These are phyloP conservation scores for Lepilemur septentrionalis DNA, from an alignment of 2,797 vertebrate species.

Conservation along the genomic window DNA sequence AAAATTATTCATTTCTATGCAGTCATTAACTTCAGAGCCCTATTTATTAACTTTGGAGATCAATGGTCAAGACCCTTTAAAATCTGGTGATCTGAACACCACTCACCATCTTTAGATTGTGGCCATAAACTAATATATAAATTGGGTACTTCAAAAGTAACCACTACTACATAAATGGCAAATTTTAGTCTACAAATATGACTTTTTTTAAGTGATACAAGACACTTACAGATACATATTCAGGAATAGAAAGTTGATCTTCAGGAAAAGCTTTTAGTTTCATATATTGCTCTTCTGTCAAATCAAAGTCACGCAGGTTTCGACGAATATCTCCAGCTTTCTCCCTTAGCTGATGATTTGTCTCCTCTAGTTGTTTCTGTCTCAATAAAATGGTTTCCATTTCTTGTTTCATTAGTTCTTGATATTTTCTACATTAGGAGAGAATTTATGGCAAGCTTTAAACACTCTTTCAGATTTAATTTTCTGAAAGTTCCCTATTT, in stretches of 20 bases:
- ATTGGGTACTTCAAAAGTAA: constrained; percentile 10
- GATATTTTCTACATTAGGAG: constrained; percentile 90
- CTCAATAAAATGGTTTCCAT: constrained; percentile 94
- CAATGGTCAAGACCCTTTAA: not conserved
- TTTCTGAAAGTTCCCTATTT: constrained; percentile 17
- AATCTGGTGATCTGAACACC: not conserved
- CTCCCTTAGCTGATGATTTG: constrained; percentile 92
- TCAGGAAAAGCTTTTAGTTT: constrained; percentile 91
- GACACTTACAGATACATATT: constrained; percentile 94
- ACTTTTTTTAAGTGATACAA: not conserved
- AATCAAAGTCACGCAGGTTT: constrained; percentile 92
- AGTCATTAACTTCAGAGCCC: not conserved
- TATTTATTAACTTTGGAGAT: not conserved
- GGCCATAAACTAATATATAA: not conserved
- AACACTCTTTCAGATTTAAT: constrained; percentile 21
- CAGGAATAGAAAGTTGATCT: constrained; percentile 94
- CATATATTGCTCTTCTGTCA: constrained; percentile 90
- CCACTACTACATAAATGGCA: not conserved
- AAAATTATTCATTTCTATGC: not conserved
- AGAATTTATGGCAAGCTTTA: constrained; percentile 42
- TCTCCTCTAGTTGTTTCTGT: constrained; percentile 96
- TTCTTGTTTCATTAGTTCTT: constrained; percentile 94
- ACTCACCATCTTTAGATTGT: not conserved
- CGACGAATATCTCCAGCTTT: constrained; percentile 92
- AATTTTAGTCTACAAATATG: not conserved